phyloP scores from a whole-genome alignment of 2,113 vertebrate species.

The Cyanoramphus novaezelandiae region DNA sequence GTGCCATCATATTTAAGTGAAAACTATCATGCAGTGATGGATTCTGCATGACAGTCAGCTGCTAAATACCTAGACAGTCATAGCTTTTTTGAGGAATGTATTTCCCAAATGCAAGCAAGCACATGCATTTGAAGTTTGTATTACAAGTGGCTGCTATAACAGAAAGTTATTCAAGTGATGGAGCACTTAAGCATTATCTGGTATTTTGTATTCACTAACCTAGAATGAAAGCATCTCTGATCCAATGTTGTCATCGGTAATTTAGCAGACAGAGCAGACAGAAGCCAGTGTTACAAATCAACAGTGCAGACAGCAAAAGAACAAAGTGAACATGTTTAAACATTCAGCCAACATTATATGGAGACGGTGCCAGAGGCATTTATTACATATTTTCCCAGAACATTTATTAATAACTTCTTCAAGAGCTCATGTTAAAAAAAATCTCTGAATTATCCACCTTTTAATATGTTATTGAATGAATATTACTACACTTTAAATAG shows the following conservation, averaged over 20 bases:
- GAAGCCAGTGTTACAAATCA: neutral
- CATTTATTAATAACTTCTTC: constrained; percentile 25
- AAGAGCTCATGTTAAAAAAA: neutral
- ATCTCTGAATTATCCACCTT: neutral
- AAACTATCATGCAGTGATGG: neutral
- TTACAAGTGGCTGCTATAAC: neutral
- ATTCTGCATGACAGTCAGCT: neutral
- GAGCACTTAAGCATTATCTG: neutral
- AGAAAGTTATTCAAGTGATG: neutral
- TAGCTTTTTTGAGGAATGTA: neutral
- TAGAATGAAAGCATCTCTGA: neutral
- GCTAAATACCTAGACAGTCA: neutral
- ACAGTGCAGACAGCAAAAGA: neutral
- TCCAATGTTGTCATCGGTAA: neutral
- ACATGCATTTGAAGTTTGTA: neutral
- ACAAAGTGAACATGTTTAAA: neutral
- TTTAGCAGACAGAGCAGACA: neutral
- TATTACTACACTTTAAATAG: neutral
- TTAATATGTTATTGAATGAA: neutral
- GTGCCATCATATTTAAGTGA: neutral
- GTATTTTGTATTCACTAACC: neutral
- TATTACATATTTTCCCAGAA: neutral
- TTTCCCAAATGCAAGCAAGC: neutral
- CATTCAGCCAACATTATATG: neutral
- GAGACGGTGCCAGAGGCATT: neutral